phyloP scores from a whole-genome alignment of 2,888 invertebrate genomes.

The Xestobium rufovillosum region DNA sequence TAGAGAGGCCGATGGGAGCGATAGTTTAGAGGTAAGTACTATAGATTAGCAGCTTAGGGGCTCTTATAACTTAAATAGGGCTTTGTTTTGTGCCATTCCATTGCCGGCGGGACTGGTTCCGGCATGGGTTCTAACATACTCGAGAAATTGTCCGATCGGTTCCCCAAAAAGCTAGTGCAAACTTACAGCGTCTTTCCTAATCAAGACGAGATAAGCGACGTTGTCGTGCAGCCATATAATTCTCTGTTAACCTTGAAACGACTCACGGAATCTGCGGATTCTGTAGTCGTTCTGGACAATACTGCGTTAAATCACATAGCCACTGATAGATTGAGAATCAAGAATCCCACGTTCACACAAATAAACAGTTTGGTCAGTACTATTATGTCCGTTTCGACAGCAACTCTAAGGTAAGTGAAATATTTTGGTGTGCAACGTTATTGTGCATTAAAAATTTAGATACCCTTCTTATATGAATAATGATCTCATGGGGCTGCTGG shows the following conservation, averaged over 20 bases:
- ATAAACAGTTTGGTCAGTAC: conserved; percentile 96
- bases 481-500: conserved; percentile 89
- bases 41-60: no score
- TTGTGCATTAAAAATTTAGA: conserved; percentile 38
- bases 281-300: conserved; percentile 95
- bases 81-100: conserved; percentile 96
- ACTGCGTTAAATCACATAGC: conserved; percentile 93
- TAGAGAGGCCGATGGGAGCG: conserved; percentile 96
- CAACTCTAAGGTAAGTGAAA: conserved; percentile 75
- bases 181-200: conserved; percentile 99
- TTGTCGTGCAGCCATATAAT: conserved; percentile 95
- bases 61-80: no score
- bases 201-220: conserved; percentile 92
- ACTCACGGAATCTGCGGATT: conserved; percentile 91
- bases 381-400: conserved; percentile 97
- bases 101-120: conserved; percentile 98
- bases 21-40: conserved; percentile 95
- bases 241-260: conserved; percentile 90
- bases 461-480: conserved; percentile 99
- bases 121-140: conserved; percentile 97
- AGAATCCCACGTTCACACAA: conserved; percentile 93
- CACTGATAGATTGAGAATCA: conserved; percentile 86
- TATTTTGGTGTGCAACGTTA: conserved; percentile 3
- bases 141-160: conserved; percentile 83
- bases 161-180: conserved; percentile 95